Evolutionary conservation across 2,113 vertebrate genomes (phyloP).

Genomic region (Pomatostomus ruficeps): DNA sequence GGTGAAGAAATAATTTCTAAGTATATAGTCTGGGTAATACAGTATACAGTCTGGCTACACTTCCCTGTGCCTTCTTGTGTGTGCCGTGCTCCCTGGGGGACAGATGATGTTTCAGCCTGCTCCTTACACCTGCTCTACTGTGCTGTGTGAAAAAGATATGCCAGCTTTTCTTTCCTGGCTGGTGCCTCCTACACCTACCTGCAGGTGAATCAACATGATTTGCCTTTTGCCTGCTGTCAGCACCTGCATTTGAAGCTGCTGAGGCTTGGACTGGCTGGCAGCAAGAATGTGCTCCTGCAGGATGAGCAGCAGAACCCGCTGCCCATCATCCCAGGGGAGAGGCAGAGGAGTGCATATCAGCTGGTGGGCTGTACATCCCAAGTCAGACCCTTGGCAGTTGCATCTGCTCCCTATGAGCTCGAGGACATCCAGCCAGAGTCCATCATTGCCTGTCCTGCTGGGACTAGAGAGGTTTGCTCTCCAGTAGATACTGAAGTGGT

Average conservation of each 20-base stretch:
- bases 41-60: accelerated
- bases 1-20: not conserved
- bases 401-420: not conserved
- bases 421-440: accelerated
- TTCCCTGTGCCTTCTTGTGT: not conserved
- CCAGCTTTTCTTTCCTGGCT: not conserved
- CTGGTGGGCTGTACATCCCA: not conserved
- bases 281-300: not conserved
- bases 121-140: not conserved
- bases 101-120: not conserved
- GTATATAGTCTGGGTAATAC: not conserved
- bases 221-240: not conserved
- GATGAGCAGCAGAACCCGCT: not conserved
- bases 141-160: not conserved
- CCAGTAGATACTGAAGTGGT: not conserved
- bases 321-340: not conserved
- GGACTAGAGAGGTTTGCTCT: not conserved
- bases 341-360: not conserved
- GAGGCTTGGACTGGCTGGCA: not conserved
- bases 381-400: not conserved
- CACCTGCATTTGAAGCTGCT: not conserved
- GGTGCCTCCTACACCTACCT: not conserved
- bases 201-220: not conserved
- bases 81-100: not conserved
- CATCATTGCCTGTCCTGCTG: accelerated